Evolutionary conservation across 2,888 invertebrate genomes (phyloP), one percentile per base, ranked within the genome.

Genomic region (Danaus chrysippus): DNA sequence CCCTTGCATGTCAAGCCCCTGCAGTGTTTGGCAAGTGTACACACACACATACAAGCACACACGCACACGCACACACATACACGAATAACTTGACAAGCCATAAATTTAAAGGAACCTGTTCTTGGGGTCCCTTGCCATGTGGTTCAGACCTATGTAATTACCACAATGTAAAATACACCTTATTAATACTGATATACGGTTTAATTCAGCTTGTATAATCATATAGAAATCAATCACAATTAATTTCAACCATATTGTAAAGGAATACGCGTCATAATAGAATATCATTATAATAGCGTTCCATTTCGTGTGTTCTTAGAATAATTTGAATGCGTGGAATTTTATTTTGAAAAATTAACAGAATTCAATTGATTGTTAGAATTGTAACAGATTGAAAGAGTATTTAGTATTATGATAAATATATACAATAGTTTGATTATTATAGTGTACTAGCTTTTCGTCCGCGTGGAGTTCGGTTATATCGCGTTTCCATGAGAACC

Each of bases 81-180:
- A 72, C 62, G 70, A 77, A 73, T 49, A 77, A 80, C 82, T 78
- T 82, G 83, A 84, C 86, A 84, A 77, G 76, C 75, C 77, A 86
- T 89, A 89, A 87, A 89, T 89, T 87, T 82, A 81, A 84, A 83
- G 77, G 73, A 84, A 89, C 89, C 89, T 88, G 88, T 83, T 84
- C 75, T 71, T 72, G 73, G 74, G 82, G 86, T 80, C 83, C 80
- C 79, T 79, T 84, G 81, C 83, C 80, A 80, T 68, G 63, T 65
- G 66, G 62, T 68, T 69, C 68, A 58, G 58, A 61, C 58, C 46
- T 54, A 58, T 46, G 42, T 8, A 15, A 11, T 60, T 42, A 49
- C 55, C 23, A 63, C 42, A 53, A 19, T 19, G 5, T 3, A 58
- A 46, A 54, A 52, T 55, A 43, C 52, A 63, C 56, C 19, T 23